phyloP scores from a whole-genome alignment of 1,140 invertebrate species.

The Drosophila bocki region DNA sequence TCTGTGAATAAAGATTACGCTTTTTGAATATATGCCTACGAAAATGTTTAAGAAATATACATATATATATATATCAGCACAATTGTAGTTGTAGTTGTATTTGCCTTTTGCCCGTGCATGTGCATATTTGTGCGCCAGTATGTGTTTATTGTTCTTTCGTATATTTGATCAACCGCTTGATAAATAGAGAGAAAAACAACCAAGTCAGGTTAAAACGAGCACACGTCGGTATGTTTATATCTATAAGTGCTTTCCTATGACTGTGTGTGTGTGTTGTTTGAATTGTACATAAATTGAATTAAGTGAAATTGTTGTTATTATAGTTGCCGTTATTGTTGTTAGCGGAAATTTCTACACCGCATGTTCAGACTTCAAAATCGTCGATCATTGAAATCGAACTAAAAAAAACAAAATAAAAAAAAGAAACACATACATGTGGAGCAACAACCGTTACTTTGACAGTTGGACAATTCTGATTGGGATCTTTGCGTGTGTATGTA shows the following conservation, averaged over 20 bases:
- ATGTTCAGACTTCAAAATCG: constrained; percentile 42
- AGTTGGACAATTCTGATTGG: constrained; percentile 27
- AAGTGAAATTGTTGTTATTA: constrained; percentile 53
- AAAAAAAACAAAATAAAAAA: neutral
- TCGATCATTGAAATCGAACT: constrained; percentile 34
- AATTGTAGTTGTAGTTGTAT: constrained; percentile 33
- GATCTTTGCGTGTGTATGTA: constrained; percentile 1
- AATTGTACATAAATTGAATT: constrained; percentile 63
- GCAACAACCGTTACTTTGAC: constrained; percentile 25
- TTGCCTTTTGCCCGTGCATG: constrained; percentile 11
- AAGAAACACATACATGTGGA: constrained; percentile 9
- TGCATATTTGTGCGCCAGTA: constrained; percentile 14
- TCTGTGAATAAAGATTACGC: constrained; percentile 45
- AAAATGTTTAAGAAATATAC: constrained; percentile 44
- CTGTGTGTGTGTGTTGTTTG: constrained; percentile 21
- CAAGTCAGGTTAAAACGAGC: constrained; percentile 41
- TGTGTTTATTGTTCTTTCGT: constrained; percentile 69
- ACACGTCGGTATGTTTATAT: constrained; percentile 18
- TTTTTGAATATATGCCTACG: constrained; percentile 45
- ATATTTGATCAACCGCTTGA: constrained; percentile 75
- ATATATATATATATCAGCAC: neutral
- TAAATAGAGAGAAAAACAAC: constrained; percentile 63
- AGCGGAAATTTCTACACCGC: constrained; percentile 54
- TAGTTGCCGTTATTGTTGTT: constrained; percentile 43
- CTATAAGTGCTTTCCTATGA: constrained; percentile 27